Percentiles rank a stretch among this genome's conserved stretches.
Conservation (phyloP, 35 echinoderm and acorn worm species). For the Lytechinus pictus region DNA sequence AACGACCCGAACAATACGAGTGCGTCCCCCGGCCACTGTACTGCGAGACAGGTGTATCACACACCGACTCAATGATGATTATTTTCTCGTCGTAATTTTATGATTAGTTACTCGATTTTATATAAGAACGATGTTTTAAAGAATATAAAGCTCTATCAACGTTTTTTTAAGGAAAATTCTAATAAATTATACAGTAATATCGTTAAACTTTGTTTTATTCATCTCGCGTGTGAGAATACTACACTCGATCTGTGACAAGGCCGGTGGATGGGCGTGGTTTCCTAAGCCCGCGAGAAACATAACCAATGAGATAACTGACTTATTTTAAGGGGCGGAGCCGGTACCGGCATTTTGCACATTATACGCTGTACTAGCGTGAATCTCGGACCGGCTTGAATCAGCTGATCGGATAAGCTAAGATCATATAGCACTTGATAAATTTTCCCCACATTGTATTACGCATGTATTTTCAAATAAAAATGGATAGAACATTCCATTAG, state of each 20-base stretch:
- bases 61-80: background rate
- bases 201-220: background rate
- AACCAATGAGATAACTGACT: constrained; percentile 41
- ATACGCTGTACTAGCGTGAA: background rate
- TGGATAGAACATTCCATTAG: too few species aligned
- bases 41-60: background rate
- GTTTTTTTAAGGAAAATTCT: background rate
- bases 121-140: background rate
- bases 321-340: background rate
- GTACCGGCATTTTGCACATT: background rate
- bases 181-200: background rate
- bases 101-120: background rate
- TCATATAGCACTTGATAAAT: too few species aligned
- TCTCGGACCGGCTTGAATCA: too few species aligned
- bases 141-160: background rate
- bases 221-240: background rate
- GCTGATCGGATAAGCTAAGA: too few species aligned
- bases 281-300: background rate
- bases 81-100: background rate
- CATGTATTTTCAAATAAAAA: too few species aligned
- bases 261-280: background rate
- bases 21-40: background rate
- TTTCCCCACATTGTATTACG: too few species aligned
- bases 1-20: background rate
- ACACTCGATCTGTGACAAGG: background rate